Percentiles rank a stretch among this genome's conserved stretches.
Conservation (phyloP, 2,797 vertebrate genomes). For the Erethizon dorsatum region DNA sequence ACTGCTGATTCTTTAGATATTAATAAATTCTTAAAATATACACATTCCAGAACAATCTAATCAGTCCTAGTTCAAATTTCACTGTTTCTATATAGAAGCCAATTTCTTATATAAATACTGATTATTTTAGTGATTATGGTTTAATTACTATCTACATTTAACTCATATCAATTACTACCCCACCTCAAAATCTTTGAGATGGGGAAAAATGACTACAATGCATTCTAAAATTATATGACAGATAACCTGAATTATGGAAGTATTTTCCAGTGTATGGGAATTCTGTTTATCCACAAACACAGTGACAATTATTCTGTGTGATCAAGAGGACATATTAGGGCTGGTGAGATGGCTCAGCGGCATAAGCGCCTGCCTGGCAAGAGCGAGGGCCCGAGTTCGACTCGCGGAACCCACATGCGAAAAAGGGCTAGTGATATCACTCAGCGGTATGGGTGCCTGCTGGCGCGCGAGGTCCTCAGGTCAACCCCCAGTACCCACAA, state of each 20-base stretch:
- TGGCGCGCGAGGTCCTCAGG: too few species aligned
- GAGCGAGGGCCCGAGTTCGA: too few species aligned
- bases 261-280: background rate
- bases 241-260: background rate
- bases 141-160: background rate
- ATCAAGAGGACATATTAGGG: too few species aligned
- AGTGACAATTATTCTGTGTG: background rate
- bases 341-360: too few species aligned
- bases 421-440: too few species aligned
- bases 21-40: slow-evolving; percentile 52
- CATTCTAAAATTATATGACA: background rate
- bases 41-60: background rate
- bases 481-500: too few species aligned
- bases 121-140: slow-evolving; percentile 21
- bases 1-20: background rate
- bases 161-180: background rate
- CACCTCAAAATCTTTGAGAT: background rate
- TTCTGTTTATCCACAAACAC: background rate
- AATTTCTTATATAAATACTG: background rate
- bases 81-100: slow-evolving; percentile 9
- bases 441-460: too few species aligned
- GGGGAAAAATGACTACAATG: background rate
- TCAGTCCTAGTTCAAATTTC: background rate
- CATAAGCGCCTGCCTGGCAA: too few species aligned
- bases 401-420: too few species aligned